Percentiles rank a stretch among this genome's conserved stretches.
Conservation (phyloP, 2,888 invertebrate genomes). For the Nomada fabriciana region DNA sequence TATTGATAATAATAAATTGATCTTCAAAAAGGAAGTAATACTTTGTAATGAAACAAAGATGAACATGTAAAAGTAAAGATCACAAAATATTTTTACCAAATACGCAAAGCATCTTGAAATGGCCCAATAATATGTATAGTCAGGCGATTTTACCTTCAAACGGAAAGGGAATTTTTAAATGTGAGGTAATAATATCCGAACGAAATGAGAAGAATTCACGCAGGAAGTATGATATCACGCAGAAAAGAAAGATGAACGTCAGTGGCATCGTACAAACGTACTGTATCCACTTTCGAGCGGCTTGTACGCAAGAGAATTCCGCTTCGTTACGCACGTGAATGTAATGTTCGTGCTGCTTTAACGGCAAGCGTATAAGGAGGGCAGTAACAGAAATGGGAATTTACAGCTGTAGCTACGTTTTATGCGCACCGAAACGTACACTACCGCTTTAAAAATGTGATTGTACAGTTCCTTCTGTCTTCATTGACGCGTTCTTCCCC, state of each 20-base stretch:
- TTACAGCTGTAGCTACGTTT: constrained; percentile 57
- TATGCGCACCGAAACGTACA: constrained; percentile 41
- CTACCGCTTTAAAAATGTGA: constrained; percentile 51
- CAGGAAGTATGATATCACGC: constrained; percentile 17
- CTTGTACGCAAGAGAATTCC: constrained; percentile 55
- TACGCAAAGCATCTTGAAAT: too few relatives aligned
- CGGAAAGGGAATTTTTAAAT: neutral
- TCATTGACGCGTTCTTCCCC: constrained; percentile 14
- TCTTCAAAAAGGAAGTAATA: too few relatives aligned
- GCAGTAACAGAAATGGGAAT: constrained; percentile 70
- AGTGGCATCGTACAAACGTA: constrained; percentile 13
- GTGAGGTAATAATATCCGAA: neutral
- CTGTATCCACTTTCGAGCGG: constrained; percentile 62
- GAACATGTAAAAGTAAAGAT: too few relatives aligned
- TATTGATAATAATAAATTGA: too few relatives aligned
- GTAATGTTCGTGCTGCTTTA: constrained; percentile 68
- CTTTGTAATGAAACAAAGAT: too few relatives aligned
- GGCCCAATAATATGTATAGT: neutral
- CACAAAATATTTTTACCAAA: too few relatives aligned
- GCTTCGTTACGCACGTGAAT: constrained; percentile 66
- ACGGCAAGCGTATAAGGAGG: constrained; percentile 63
- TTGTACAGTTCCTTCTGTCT: constrained; percentile 27
- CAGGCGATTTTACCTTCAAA: neutral
- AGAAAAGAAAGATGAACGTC: constrained; percentile 12
- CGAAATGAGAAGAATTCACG: neutral